Evolutionary conservation across 2,797 vertebrate genomes (phyloP), one percentile per base, ranked within the genome.

Genomic region (Rhyacichthys aspro): DNA sequence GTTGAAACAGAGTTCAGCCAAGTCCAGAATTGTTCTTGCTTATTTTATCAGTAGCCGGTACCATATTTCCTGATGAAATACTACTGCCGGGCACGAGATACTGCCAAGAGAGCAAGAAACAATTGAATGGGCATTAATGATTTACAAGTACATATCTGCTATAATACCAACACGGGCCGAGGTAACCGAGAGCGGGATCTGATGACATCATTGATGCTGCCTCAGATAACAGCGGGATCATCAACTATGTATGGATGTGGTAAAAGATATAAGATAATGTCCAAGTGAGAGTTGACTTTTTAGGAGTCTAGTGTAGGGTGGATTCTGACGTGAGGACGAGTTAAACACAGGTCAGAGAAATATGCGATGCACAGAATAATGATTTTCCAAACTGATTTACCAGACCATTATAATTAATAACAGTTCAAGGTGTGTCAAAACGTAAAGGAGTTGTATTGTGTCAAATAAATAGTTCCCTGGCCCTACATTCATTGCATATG

Each of bases 1-100:
- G 90, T 90, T 91, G 86, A 91, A 90, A 79, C 52, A 80, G 87
- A 91, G 90, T 91, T 88, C 89, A 90, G 90, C 88, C 91, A 91
- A 89, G 77, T 82, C 70, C 23, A 76, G 77, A 72, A 75, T 67
- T 82, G 83, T 85, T 85, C 82, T 67, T 74, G 67, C 70, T 84
- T 76, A 79, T 89, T 90, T 90, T 88, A 90, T 91, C 87, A 85
- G 88, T 46, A 18, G 72, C 55, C 47, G 86, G 87, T 84, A 88
- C 88, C 79, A 85, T 86, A 90, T 90, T 90, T 91, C 87, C 83
- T 53, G 43, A 86, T 90, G 86, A 88, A 90, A 89, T 85, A 85
- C 74, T 86, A 72, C 81, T 80, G 79, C 74, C 15, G 59, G 47
- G 82, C 80, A 86, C 76, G 75, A 85, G 81, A 88, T 83, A 86